These are phyloP conservation scores for Bugula neritina DNA, from an alignment of 2,888 invertebrate genomes.

Conservation along the genomic window DNA sequence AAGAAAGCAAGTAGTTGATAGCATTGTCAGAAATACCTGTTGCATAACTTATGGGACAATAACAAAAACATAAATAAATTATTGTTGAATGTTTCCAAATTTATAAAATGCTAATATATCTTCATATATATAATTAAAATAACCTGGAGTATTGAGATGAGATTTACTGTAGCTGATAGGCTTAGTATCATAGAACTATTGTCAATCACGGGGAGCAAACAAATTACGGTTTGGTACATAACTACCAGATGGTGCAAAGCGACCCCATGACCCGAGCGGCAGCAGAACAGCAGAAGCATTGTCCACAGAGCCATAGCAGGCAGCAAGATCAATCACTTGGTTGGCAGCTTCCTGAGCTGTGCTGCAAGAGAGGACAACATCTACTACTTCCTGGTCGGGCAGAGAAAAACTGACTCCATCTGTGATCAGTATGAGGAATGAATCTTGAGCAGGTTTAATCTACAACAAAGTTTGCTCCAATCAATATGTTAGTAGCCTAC, in stretches of 20 bases:
- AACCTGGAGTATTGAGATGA: too few species aligned
- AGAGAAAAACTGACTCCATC: conserved; percentile 52
- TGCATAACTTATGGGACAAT: too few species aligned
- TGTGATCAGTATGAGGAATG: conserved; percentile 50
- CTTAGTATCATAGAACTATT: too few species aligned
- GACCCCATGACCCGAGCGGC: conserved; percentile 58
- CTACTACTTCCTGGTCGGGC: conserved; percentile 48
- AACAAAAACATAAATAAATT: too few species aligned
- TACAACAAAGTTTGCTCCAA: too few species aligned
- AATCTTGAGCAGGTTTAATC: conserved; percentile 35
- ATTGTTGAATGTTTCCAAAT: too few species aligned
- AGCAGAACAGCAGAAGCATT: conserved; percentile 56
- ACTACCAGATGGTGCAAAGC: conserved; percentile 36
- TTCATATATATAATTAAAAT: too few species aligned
- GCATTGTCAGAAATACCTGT: too few species aligned
- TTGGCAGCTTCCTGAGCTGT: conserved; percentile 8
- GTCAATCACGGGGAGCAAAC: not conserved
- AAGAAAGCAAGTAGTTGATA: too few species aligned
- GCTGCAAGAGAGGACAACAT: conserved; percentile 34
- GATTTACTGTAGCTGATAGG: too few species aligned
- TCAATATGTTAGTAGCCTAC: too few species aligned
- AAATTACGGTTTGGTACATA: not conserved
- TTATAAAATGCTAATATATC: too few species aligned
- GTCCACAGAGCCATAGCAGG: conserved; percentile 57
- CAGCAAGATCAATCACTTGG: conserved; percentile 54